Base-by-base conservation (phyloP, 23 tunicate species). In the Botrylloides violaceus region DNA sequence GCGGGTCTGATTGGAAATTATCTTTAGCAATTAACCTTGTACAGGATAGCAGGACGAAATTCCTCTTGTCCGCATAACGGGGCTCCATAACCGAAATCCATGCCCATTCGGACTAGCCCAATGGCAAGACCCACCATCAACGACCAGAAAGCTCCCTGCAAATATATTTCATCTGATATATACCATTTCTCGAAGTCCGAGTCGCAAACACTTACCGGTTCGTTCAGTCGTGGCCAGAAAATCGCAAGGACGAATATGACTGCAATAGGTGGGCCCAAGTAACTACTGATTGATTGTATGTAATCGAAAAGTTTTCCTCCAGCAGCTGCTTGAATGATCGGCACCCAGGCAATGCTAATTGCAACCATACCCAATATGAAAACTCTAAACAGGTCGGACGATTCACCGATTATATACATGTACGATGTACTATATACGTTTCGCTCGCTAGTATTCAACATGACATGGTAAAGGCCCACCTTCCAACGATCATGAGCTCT, bases 61-160 rank as follows among this genome's bases (percentile, higher is more conserved):
- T 90, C 97, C 57, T 80, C 83, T 63, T 92, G 77, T 48, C 87
- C 92, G 64, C 98, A 92, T 49, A 84, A 59, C 7, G 92, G 92
- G 15, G 98, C 66, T 7, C 87, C 83, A 33, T 77, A 77, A 2
- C 59, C 87, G 75, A 92, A 92, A 48, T 92, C 98, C 80, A 92
- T 76, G 20, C 84, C 76, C 98, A 92, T 92, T 63, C 92, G 39
- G 31, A 76, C 80, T 2, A 80, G 20, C 2, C 98, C 98, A 49
- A 77, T 68, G 12, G 71, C 80, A 25, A 92, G 66, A 1, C 98
- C 98, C 7, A 27, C 47, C 87, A 92, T 76, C 0, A 92, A 72
- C 39, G 87, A 39, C 98, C 98, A 92, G 55, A 92, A 92, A 3
- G 98, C 98, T 0, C 98, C 98, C 97, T 90, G 9, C 3, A 63